Evolutionary conservation across 2,797 vertebrate species (phyloP).

Genomic region (Hydrolagus colliei): DNA sequence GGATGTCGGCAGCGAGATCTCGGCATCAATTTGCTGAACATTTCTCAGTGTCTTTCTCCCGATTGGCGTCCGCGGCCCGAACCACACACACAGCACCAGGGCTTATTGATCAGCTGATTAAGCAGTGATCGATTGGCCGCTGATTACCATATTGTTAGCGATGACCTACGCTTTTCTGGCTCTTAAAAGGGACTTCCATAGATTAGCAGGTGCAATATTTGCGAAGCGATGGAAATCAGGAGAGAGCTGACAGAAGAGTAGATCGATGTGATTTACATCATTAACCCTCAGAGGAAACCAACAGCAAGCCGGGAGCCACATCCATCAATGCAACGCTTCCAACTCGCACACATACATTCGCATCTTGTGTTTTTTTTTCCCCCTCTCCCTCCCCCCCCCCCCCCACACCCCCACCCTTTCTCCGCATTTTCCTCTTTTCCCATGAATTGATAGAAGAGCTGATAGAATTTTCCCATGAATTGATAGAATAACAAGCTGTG

Average conservation of each 20-base stretch:
- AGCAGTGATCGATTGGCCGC: slow-evolving; percentile 70
- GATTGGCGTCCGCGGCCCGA: neutral
- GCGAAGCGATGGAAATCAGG: slow-evolving; percentile 58
- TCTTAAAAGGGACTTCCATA: slow-evolving; percentile 53
- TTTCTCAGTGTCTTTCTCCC: slow-evolving; percentile 14
- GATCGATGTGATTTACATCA: slow-evolving; percentile 53
- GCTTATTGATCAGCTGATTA: slow-evolving; percentile 72
- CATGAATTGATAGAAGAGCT: too few relatives aligned
- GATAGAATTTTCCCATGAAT: too few relatives aligned
- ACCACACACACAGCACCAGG: slow-evolving; percentile 35
- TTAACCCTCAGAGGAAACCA: slow-evolving; percentile 41
- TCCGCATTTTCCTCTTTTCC: neutral
- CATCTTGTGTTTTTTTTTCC: neutral
- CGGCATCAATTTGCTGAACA: slow-evolving; percentile 22
- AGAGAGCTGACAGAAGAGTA: slow-evolving; percentile 50
- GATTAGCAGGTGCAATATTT: slow-evolving; percentile 56
- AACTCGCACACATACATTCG: slow-evolving; percentile 1
- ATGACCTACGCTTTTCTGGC: slow-evolving; percentile 50
- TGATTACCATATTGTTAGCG: slow-evolving; percentile 74
- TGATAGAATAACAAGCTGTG: too few relatives aligned
- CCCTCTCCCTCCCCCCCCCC: neutral
- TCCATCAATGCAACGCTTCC: slow-evolving; percentile 39
- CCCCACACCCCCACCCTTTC: neutral
- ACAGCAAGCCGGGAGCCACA: slow-evolving; percentile 10
- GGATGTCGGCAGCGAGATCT: slow-evolving; percentile 16